These are phyloP conservation scores for Temnothorax nylanderi DNA, from an alignment of 1,140 invertebrate species.

Conservation along the genomic window DNA sequence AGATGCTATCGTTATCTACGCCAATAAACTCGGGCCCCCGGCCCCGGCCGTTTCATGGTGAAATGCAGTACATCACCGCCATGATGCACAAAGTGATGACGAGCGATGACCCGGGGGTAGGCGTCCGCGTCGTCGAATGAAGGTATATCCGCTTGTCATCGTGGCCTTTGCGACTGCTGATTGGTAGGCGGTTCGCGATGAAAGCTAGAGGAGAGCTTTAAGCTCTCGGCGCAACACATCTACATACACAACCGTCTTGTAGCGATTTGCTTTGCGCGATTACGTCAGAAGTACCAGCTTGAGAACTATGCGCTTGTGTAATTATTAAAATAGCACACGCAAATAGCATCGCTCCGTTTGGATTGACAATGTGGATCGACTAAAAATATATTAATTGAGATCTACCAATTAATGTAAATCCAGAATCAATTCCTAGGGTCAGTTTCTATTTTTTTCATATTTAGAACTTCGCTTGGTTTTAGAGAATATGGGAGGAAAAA, in stretches of 20 bases:
- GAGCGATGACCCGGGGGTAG: constrained; percentile 67
- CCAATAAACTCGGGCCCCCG: constrained; percentile 78
- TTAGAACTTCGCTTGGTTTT: neutral
- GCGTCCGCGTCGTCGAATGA: constrained; percentile 55
- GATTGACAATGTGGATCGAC: neutral
- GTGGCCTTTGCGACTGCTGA: constrained; percentile 35
- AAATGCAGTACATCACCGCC: constrained; percentile 73
- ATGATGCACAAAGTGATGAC: constrained; percentile 64
- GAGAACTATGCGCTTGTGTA: neutral
- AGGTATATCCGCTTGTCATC: constrained; percentile 54
- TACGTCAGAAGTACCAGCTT: neutral
- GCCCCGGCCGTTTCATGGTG: constrained; percentile 70
- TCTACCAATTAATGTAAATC: neutral
- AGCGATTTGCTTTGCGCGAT: constrained; percentile 17
- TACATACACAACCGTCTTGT: neutral
- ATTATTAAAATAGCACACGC: neutral
- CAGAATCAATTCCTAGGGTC: neutral
- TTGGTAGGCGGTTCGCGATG: constrained; percentile 55
- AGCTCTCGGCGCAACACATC: neutral
- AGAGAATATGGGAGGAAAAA: neutral
- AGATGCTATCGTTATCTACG: constrained; percentile 83
- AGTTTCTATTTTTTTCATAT: neutral
- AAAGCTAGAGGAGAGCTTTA: constrained; percentile 38
- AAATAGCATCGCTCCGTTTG: neutral
- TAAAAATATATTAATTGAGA: neutral